Evolutionary conservation across 2,888 invertebrate species (phyloP).

Genomic region (Pocota personata): DNA sequence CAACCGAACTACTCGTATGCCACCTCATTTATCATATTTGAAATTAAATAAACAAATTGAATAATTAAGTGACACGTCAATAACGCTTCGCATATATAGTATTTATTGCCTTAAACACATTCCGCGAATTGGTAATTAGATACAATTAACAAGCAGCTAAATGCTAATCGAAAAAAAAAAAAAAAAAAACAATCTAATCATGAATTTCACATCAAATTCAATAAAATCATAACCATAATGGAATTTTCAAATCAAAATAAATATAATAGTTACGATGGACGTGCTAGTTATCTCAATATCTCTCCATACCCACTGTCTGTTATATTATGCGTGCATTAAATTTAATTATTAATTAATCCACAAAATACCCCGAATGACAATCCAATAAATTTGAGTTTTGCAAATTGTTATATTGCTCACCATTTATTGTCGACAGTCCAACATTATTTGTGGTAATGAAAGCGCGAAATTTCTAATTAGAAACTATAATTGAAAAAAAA

Average conservation of each 20-base stretch:
- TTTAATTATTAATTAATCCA: conserved; percentile 68
- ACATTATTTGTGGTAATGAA: conserved; percentile 47
- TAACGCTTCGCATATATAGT: background rate
- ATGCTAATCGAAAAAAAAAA: conserved; percentile 5
- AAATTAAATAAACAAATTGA: background rate
- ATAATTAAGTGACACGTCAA: background rate
- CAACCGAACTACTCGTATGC: no score
- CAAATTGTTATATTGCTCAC: conserved; percentile 19
- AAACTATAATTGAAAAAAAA: conserved; percentile 49
- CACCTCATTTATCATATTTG: no score
- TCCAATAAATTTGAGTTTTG: conserved; percentile 16
- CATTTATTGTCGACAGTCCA: background rate
- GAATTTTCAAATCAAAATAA: conserved; percentile 42
- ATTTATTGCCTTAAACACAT: background rate
- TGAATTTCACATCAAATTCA: conserved; percentile 54
- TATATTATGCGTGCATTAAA: conserved; percentile 30
- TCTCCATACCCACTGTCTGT: background rate
- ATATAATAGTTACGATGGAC: conserved; percentile 10
- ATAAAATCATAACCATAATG: conserved; percentile 59
- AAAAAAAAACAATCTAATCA: conserved; percentile 64
- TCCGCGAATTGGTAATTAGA: conserved; percentile 8
- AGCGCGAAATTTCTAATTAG: conserved; percentile 62
- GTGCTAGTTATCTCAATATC: background rate
- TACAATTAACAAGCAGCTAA: conserved; percentile 31
- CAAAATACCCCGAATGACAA: conserved; percentile 28